These are phyloP conservation scores for Hydraecia micacea DNA, from an alignment of 2,888 invertebrate species.

Conservation along the genomic window DNA sequence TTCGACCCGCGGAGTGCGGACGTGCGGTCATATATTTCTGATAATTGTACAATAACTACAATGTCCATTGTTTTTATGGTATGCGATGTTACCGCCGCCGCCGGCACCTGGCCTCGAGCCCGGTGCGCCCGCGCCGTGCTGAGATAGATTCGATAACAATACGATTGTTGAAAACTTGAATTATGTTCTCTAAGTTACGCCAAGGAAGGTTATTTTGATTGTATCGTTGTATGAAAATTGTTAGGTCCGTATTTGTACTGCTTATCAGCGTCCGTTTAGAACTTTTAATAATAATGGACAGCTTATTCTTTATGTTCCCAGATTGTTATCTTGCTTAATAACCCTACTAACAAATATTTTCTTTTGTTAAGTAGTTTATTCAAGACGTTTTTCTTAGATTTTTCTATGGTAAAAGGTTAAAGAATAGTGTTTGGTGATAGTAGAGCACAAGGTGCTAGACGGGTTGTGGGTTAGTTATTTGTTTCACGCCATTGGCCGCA, in stretches of 20 bases:
- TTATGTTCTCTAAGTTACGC: constrained; percentile 76
- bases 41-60: constrained; percentile 69
- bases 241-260: constrained; percentile 72
- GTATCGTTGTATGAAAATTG: constrained; percentile 76
- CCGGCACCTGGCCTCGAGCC: constrained; percentile 54
- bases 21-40: constrained; percentile 62
- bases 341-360: constrained; percentile 64
- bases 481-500: constrained; percentile 5
- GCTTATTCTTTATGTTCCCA: constrained; percentile 69
- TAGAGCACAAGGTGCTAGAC: not conserved
- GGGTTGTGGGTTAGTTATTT: constrained; percentile 25
- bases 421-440: constrained; percentile 23
- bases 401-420: constrained; percentile 22
- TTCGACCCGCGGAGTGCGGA: constrained; percentile 40
- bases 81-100: constrained; percentile 53
- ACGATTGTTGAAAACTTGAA: constrained; percentile 83
- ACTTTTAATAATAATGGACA: constrained; percentile 68
- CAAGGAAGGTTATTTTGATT: constrained; percentile 78
- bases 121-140: constrained; percentile 51
- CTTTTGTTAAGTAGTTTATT: constrained; percentile 54
- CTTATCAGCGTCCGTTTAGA: constrained; percentile 68
- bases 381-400: constrained; percentile 38
- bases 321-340: constrained; percentile 67
- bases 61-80: constrained; percentile 71
- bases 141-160: constrained; percentile 79